phyloP scores from a whole-genome alignment of 2,888 invertebrate genomes.

The Lasioglossum figueresi region DNA sequence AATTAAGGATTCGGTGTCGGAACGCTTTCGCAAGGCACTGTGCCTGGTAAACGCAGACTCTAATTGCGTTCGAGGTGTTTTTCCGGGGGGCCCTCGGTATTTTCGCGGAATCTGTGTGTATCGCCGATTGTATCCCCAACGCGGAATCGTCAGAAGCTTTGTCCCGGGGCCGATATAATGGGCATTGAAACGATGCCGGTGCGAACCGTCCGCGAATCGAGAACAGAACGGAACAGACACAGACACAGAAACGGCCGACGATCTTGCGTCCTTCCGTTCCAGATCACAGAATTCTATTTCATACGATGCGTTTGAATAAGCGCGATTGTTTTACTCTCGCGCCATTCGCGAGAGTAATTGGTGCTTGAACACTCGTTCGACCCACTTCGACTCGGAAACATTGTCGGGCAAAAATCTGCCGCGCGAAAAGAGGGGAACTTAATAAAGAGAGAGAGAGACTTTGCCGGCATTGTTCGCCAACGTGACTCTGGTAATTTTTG shows the following conservation, averaged over 20 bases:
- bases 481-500: neutral
- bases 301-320: neutral
- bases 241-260: neutral
- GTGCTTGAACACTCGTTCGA: slow-evolving; percentile 28
- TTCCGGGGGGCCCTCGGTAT: slow-evolving; percentile 31
- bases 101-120: slow-evolving; percentile 50
- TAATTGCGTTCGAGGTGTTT: slow-evolving; percentile 6
- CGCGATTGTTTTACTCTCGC: neutral
- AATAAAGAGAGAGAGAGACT: neutral
- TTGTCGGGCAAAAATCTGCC: slow-evolving; percentile 3
- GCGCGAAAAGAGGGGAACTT: neutral
- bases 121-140: slow-evolving; percentile 17
- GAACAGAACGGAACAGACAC: neutral
- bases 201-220: neutral
- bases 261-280: neutral
- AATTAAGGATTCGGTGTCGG: neutral
- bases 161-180: neutral
- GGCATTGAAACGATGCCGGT: neutral
- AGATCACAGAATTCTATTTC: slow-evolving; percentile 8
- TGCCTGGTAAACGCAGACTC: neutral
- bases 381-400: slow-evolving; percentile 9
- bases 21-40: neutral
- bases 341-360: slow-evolving; percentile 40
- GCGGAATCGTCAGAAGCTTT: neutral
- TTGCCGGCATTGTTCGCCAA: neutral